These are phyloP conservation scores for Tiaroga cobitis DNA, from an alignment of 2,797 vertebrate species.

Conservation along the genomic window DNA sequence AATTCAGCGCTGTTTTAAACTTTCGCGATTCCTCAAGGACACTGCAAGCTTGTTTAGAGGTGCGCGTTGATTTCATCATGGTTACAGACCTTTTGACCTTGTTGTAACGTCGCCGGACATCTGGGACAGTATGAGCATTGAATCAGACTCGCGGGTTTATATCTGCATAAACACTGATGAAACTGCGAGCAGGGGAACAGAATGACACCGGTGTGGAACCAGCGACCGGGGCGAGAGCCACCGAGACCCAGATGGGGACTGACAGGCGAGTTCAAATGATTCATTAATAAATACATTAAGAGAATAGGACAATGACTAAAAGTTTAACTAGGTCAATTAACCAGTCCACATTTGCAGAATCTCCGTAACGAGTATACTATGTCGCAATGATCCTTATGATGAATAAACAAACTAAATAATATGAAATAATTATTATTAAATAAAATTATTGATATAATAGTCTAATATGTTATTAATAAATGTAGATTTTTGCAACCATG, in stretches of 20 bases:
- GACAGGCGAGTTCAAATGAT: constrained; percentile 69
- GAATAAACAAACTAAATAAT: not conserved
- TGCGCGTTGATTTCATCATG: constrained; percentile 11
- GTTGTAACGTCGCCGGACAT: not conserved
- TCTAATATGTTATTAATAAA: not conserved
- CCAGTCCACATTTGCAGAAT: not conserved
- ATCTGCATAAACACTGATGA: not conserved
- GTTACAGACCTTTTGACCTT: not conserved
- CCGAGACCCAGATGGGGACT: constrained; percentile 67
- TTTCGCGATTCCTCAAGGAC: constrained; percentile 11
- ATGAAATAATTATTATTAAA: not conserved
- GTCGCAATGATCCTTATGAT: not conserved
- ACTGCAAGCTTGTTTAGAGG: not conserved
- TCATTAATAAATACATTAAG: constrained; percentile 8
- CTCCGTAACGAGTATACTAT: not conserved
- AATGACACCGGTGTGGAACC: constrained; percentile 74
- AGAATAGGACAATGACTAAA: not conserved
- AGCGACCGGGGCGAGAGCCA: constrained; percentile 64
- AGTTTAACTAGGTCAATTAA: not conserved
- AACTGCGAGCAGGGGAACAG: not conserved
- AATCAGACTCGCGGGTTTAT: not conserved
- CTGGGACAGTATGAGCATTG: constrained; percentile 7
- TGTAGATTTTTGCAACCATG: not conserved
- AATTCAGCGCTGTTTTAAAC: constrained; percentile 1
- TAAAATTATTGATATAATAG: not conserved